phyloP scores from a whole-genome alignment of 2,888 invertebrate species.

The Agonopterix alstromeriana region DNA sequence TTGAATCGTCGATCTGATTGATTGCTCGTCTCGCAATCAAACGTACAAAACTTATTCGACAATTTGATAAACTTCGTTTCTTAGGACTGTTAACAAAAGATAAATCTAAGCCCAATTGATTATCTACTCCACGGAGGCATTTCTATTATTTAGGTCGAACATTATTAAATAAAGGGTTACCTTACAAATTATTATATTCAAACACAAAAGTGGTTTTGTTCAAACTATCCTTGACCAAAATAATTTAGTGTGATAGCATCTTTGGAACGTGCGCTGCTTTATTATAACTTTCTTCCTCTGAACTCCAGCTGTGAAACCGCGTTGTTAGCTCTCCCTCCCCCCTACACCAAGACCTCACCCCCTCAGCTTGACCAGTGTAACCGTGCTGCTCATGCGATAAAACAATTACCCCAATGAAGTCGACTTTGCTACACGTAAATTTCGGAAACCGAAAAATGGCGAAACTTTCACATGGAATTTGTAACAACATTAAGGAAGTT shows the following conservation, averaged over 20 bases:
- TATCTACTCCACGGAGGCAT: neutral
- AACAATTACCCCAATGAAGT: constrained; percentile 70
- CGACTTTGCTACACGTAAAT: constrained; percentile 45
- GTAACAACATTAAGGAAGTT: constrained; percentile 5
- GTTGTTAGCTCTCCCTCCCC: constrained; percentile 19
- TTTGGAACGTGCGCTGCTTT: constrained; percentile 54
- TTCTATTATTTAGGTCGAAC: neutral
- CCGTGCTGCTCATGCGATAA: constrained; percentile 70
- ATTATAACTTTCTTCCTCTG: constrained; percentile 58
- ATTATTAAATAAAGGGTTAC: constrained; percentile 21
- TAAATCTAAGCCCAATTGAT: neutral
- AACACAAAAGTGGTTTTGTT: constrained; percentile 44
- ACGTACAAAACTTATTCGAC: neutral
- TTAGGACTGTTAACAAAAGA: neutral
- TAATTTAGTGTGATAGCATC: constrained; percentile 64
- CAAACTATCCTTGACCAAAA: constrained; percentile 67
- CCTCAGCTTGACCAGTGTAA: constrained; percentile 40
- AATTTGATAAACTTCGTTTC: neutral
- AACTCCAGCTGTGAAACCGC: constrained; percentile 45
- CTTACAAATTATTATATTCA: constrained; percentile 38
- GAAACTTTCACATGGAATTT: constrained; percentile 22
- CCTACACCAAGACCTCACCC: constrained; percentile 16
- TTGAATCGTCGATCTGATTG: constrained; percentile 32
- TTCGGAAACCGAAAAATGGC: constrained; percentile 34
- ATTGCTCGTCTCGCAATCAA: constrained; percentile 17